Evolutionary conservation across 2,797 vertebrate species (phyloP).

Genomic region (Pseudocheirus occidentalis): DNA sequence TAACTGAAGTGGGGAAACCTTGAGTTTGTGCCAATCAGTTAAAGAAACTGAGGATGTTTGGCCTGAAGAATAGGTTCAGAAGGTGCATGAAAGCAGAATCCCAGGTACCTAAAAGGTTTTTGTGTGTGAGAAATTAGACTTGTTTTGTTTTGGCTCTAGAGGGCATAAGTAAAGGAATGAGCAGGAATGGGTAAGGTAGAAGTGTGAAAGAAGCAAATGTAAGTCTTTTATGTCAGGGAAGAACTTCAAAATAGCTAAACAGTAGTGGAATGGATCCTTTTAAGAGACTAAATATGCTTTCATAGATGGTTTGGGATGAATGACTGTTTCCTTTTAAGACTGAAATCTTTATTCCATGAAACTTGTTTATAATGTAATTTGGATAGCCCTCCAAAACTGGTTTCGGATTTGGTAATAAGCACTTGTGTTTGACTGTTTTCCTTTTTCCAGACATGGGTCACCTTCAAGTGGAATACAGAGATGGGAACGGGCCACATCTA

Average conservation of each 20-base stretch:
- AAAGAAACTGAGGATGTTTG: not conserved
- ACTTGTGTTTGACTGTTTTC: not conserved
- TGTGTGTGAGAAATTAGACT: not conserved
- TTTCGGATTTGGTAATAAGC: not conserved
- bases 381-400: constrained; percentile 43
- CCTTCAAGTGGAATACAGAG: constrained; percentile 89
- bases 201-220: not conserved
- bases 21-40: not conserved
- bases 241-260: not conserved
- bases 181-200: not conserved
- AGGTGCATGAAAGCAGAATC: not conserved
- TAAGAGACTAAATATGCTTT: not conserved
- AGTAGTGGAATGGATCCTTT: not conserved
- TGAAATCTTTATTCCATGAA: not conserved
- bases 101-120: not conserved
- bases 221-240: not conserved
- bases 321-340: not conserved
- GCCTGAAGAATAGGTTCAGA: not conserved
- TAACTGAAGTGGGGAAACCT: not conserved
- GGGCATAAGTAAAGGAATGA: not conserved
- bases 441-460: constrained; percentile 86
- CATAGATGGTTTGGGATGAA: not conserved
- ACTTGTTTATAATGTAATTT: constrained; percentile 18
- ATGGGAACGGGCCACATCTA: constrained; percentile 80
- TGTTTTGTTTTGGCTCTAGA: not conserved